Conservation (phyloP, 2,888 invertebrate genomes). For the Lordiphosa fenestrarum region DNA sequence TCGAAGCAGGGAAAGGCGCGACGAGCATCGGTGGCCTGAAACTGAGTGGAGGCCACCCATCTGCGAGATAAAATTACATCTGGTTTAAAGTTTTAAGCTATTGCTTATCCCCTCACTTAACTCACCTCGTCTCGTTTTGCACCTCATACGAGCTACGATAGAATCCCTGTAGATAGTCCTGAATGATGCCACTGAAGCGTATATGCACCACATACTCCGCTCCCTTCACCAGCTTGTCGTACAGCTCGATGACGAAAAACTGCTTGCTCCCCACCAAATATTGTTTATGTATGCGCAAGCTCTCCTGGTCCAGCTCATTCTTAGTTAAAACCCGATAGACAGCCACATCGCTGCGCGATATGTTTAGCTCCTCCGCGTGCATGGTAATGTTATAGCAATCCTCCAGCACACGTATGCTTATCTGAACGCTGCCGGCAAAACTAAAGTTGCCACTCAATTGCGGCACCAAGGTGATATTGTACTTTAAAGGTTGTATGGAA, state of each 20-base stretch:
- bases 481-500: slow-evolving; percentile 85
- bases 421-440: slow-evolving; percentile 86
- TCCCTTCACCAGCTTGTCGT: slow-evolving; percentile 82
- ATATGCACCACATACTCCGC: slow-evolving; percentile 86
- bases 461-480: slow-evolving; percentile 86
- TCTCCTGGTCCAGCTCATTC: slow-evolving; percentile 22
- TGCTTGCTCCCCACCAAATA: slow-evolving; percentile 76
- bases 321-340: slow-evolving; percentile 72
- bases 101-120: neutral
- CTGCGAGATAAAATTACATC: slow-evolving; percentile 77
- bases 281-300: slow-evolving; percentile 78
- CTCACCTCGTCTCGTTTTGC: slow-evolving; percentile 85
- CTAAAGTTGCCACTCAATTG: slow-evolving; percentile 90
- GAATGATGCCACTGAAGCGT: slow-evolving; percentile 86
- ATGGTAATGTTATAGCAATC: slow-evolving; percentile 85
- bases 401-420: slow-evolving; percentile 83
- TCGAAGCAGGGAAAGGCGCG: slow-evolving; percentile 94
- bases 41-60: slow-evolving; percentile 91
- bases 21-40: slow-evolving; percentile 90
- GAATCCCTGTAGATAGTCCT: slow-evolving; percentile 89
- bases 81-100: too few species aligned
- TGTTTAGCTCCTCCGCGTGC: slow-evolving; percentile 86
- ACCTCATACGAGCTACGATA: slow-evolving; percentile 90
- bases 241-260: slow-evolving; percentile 85
- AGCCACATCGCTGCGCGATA: slow-evolving; percentile 83